phyloP scores from a whole-genome alignment of 1,140 invertebrate genomes.

The Nomia melanderi region DNA sequence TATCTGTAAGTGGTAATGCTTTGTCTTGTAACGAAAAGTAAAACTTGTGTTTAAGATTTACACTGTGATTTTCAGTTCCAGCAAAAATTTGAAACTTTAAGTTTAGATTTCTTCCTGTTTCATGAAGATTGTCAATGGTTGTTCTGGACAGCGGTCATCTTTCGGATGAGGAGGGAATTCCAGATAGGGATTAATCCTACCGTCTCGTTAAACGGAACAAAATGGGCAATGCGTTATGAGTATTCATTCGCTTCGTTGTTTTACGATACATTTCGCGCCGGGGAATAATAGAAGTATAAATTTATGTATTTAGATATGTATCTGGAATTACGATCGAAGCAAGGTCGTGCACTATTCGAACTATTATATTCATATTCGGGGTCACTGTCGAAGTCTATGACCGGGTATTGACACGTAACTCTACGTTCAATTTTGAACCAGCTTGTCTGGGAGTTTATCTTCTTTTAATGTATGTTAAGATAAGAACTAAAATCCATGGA shows the following conservation, averaged over 20 bases:
- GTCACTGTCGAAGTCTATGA: conserved; percentile 17
- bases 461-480: too few species aligned
- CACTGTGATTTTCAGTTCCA: too few species aligned
- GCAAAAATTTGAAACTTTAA: too few species aligned
- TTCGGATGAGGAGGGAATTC: not conserved
- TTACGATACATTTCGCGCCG: conserved; percentile 36
- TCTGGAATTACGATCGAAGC: too few species aligned
- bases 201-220: conserved; percentile 13
- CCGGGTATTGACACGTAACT: too few species aligned
- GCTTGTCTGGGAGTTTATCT: too few species aligned
- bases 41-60: too few species aligned
- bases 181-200: conserved; percentile 31
- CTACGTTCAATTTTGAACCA: too few species aligned
- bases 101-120: not conserved
- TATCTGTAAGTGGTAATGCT: too few species aligned
- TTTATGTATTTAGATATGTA: conserved; percentile 41
- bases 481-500: too few species aligned
- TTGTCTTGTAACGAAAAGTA: too few species aligned
- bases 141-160: not conserved
- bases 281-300: conserved; percentile 35
- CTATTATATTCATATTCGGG: conserved; percentile 14
- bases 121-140: not conserved
- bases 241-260: conserved; percentile 31
- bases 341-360: conserved; percentile 19
- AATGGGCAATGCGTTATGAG: conserved; percentile 11